These are phyloP conservation scores for Acrocephalus arundinaceus DNA, from an alignment of 2,113 vertebrate genomes.

Conservation along the genomic window DNA sequence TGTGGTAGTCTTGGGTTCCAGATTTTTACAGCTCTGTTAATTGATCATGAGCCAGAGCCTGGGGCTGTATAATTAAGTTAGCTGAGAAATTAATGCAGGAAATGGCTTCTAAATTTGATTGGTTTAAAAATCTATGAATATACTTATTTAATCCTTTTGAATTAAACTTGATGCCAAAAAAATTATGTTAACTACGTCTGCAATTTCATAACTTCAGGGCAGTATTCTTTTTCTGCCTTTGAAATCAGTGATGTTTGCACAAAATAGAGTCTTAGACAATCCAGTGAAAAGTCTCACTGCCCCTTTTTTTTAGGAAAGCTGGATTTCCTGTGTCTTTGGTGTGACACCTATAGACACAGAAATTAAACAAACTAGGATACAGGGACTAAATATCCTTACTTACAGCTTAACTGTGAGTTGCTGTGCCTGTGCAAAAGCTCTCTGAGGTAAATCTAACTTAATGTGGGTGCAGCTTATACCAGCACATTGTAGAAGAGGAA, in stretches of 20 bases:
- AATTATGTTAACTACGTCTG: constrained; percentile 33
- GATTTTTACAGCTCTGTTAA: constrained; percentile 66
- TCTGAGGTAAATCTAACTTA: not conserved
- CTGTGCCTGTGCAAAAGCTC: not conserved
- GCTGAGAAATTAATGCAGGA: constrained; percentile 71
- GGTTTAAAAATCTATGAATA: constrained; percentile 68
- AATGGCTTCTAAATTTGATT: constrained; percentile 70
- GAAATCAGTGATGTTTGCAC: not conserved
- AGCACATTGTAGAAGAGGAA: not conserved
- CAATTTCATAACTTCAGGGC: constrained; percentile 29
- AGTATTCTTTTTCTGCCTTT: constrained; percentile 21
- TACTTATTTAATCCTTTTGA: constrained; percentile 68
- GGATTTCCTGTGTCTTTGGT: not conserved
- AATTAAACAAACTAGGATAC: not conserved
- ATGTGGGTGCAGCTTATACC: not conserved
- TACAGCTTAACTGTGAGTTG: not conserved
- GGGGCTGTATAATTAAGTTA: constrained; percentile 72
- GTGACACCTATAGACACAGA: not conserved
- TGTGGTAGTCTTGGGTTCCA: constrained; percentile 36
- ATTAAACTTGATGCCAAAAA: constrained; percentile 65
- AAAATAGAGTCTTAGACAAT: not conserved
- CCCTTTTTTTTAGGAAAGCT: not conserved
- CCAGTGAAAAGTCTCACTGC: not conserved
- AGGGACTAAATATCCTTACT: not conserved
- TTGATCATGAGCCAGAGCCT: constrained; percentile 67